Base-by-base conservation (phyloP, 2,113 vertebrate genomes). In the Siniperca knerii region DNA sequence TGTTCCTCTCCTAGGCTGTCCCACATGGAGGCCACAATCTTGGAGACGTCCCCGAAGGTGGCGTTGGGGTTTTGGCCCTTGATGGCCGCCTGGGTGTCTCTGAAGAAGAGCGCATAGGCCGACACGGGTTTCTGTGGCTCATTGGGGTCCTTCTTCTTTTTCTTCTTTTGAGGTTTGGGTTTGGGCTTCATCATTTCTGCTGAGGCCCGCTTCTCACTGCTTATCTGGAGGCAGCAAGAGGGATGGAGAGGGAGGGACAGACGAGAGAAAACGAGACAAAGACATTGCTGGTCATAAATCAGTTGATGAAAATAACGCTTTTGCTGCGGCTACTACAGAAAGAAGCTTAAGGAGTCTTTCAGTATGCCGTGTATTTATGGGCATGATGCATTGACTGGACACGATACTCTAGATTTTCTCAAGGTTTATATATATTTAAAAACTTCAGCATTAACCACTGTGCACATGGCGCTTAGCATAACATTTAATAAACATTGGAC, bases 11-110 rank as follows among this genome's bases (percentile, higher is more conserved):
- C 98, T 84, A 99, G 48, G 74, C 98, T 97, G 93, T 99, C 98
- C 98, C 98, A 99, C 98, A 99, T 99, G 0, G 98, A 99, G 0
- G 98, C 98, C 91, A 99, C 98, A 0, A 99, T 99, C 94, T 99
- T 99, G 0, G 98, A 99, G 73, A 99, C 98, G 0, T 99, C 98
- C 16, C 98, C 98, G 0, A 99, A 99, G 68, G 98, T 99, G 73
- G 98, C 98, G 0, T 98, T 99, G 91, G 98, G 98, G 89, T 99
- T 99, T 79, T 97, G 96, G 50, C 98, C 97, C 86, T 99, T 99
- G 91, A 99, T 99, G 91, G 98, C 98, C 0, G 98, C 98, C 92
- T 99, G 98, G 0, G 98, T 99, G 94, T 99, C 98, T 89, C 98
- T 97, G 96, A 99, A 99, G 93, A 99, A 99, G 67, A 99, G 97